phyloP scores from a whole-genome alignment of 2,113 vertebrate genomes.

The Eulacestoma nigropectus region DNA sequence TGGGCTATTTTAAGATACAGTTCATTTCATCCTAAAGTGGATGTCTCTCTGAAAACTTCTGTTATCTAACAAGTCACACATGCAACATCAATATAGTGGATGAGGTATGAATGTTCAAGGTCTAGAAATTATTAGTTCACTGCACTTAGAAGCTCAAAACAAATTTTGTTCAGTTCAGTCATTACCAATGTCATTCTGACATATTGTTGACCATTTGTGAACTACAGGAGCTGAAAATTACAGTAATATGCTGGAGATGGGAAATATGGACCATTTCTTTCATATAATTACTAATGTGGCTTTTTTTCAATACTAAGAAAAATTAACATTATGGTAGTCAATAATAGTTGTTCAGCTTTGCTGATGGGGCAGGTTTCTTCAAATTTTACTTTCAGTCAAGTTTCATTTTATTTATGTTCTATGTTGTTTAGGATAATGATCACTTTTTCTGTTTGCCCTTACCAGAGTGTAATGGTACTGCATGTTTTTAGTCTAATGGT shows the following conservation, averaged over 20 bases:
- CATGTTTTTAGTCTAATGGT: background rate
- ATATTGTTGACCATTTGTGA: background rate
- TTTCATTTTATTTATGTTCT: background rate
- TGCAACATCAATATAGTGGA: background rate
- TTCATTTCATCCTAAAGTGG: background rate
- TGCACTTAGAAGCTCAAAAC: background rate
- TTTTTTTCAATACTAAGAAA: background rate
- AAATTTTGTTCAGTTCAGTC: background rate
- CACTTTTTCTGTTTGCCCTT: background rate
- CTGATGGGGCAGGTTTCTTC: background rate
- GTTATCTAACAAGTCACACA: background rate
- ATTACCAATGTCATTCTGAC: background rate
- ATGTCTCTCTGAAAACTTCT: background rate
- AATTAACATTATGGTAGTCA: background rate
- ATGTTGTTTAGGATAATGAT: background rate
- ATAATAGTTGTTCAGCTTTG: background rate
- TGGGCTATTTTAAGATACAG: background rate
- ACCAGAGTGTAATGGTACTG: background rate
- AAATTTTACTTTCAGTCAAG: background rate
- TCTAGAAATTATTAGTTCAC: background rate
- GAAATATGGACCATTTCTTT: background rate
- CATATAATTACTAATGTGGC: background rate
- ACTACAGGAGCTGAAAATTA: background rate
- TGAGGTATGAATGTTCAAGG: background rate
- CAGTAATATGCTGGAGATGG: background rate